A percentile compares a stretch with the other conserved stretches of the same genome.
Evolutionary conservation across 2,888 invertebrate genomes (phyloP).

Genomic region (Rapana venosa): DNA sequence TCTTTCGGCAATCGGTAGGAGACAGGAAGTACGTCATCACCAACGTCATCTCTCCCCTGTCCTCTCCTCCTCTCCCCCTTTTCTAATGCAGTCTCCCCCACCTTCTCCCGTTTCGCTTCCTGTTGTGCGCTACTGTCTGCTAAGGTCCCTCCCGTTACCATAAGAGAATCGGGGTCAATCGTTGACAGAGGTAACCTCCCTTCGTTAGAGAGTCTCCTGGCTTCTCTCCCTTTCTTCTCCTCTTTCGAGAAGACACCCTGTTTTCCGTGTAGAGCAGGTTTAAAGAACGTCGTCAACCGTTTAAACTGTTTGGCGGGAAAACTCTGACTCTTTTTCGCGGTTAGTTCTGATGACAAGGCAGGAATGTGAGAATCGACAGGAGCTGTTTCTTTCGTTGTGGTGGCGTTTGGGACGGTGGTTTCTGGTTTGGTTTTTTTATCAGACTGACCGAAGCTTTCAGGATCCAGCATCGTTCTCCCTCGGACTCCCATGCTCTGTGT

Average conservation of each 20-base stretch:
- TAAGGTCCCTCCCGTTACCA: neutral
- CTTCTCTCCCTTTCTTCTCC: neutral
- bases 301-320: constrained; percentile 15
- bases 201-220: neutral
- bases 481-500: neutral
- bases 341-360: neutral
- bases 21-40: constrained; percentile 6
- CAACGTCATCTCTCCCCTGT: neutral
- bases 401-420: neutral
- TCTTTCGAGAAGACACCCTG: neutral
- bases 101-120: neutral
- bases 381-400: neutral
- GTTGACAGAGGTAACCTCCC: neutral
- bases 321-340: neutral
- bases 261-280: neutral
- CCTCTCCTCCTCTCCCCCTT: neutral
- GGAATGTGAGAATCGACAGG: neutral
- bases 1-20: neutral
- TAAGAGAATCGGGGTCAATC: neutral
- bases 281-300: neutral
- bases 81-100: neutral
- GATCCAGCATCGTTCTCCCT: neutral
- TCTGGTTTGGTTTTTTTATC: neutral
- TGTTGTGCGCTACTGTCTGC: neutral
- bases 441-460: neutral